A percentile compares a stretch with the other conserved stretches of the same genome.
These are phyloP conservation scores for Chrysoperla carnea DNA, from an alignment of 1,140 invertebrate genomes.

Conservation along the genomic window DNA sequence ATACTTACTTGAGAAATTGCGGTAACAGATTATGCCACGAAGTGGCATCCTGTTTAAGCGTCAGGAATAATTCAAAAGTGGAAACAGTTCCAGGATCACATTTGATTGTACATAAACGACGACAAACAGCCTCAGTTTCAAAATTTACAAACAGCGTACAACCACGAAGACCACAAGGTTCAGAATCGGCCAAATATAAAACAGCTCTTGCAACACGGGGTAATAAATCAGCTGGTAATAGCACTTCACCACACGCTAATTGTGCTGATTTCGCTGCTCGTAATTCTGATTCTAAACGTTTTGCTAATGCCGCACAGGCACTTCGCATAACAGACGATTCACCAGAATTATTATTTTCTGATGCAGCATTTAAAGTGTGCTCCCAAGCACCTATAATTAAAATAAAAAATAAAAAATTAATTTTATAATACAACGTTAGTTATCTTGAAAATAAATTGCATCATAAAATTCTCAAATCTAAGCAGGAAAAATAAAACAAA, in stretches of 20 bases:
- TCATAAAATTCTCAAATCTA: too few relatives aligned
- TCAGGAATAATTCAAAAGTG: conserved; percentile 71
- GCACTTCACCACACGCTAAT: conserved; percentile 59
- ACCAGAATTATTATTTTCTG: conserved; percentile 11
- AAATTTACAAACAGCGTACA: conserved; percentile 60
- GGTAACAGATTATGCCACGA: conserved; percentile 69
- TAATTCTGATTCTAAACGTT: conserved; percentile 53
- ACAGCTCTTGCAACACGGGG: conserved; percentile 56
- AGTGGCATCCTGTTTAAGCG: conserved; percentile 60
- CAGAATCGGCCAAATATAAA: conserved; percentile 58
- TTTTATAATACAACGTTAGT: not conserved
- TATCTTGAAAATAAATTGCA: not conserved
- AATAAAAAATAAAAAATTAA: not conserved
- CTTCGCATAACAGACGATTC: conserved; percentile 6
- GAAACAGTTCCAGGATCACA: conserved; percentile 66
- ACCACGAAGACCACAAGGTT: conserved; percentile 67
- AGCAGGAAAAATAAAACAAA: not conserved
- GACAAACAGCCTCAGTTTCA: conserved; percentile 38
- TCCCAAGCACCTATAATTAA: not conserved
- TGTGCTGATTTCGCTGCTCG: conserved; percentile 58
- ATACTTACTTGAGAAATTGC: conserved; percentile 68
- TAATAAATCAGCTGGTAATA: conserved; percentile 59
- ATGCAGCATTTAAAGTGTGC: conserved; percentile 10
- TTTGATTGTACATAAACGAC: conserved; percentile 45
- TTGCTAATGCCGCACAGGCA: conserved; percentile 34